These are phyloP conservation scores for Mustelus asterias DNA, from an alignment of 2,113 vertebrate species.

Conservation along the genomic window DNA sequence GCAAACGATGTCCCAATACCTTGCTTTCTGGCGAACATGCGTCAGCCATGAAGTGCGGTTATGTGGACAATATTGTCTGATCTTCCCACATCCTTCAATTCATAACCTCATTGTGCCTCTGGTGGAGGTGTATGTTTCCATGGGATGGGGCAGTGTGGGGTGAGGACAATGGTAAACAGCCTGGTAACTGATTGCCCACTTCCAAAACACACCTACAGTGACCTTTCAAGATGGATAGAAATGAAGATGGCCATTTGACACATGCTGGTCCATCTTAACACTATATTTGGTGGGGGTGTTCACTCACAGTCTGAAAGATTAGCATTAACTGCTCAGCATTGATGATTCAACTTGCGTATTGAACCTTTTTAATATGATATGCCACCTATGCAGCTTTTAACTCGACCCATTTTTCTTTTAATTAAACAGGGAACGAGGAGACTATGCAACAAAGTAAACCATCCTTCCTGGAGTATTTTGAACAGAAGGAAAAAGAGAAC, in stretches of 20 bases:
- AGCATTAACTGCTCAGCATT: not conserved
- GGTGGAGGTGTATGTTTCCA: not conserved
- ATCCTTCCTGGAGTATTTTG: slow-evolving; percentile 94
- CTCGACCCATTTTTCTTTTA: slow-evolving; percentile 41
- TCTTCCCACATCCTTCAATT: not conserved
- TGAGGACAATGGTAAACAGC: not conserved
- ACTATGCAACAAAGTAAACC: slow-evolving; percentile 78
- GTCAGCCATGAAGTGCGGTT: not conserved
- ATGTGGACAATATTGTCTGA: not conserved
- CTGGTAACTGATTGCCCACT: not conserved
- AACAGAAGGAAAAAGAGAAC: slow-evolving; percentile 87
- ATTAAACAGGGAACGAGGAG: slow-evolving; percentile 72
- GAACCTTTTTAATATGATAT: slow-evolving; percentile 43
- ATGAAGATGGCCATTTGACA: not conserved
- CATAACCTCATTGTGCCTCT: not conserved
- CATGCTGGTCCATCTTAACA: not conserved
- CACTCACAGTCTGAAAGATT: not conserved
- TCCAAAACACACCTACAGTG: not conserved
- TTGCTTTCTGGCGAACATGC: not conserved
- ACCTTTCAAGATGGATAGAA: not conserved
- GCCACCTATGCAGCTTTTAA: not conserved
- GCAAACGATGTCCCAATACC: not conserved
- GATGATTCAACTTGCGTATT: slow-evolving; percentile 41
- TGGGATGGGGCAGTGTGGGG: not conserved
- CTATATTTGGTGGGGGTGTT: not conserved